phyloP scores from a whole-genome alignment of 2,797 vertebrate genomes.

The Nyctibius grandis region DNA sequence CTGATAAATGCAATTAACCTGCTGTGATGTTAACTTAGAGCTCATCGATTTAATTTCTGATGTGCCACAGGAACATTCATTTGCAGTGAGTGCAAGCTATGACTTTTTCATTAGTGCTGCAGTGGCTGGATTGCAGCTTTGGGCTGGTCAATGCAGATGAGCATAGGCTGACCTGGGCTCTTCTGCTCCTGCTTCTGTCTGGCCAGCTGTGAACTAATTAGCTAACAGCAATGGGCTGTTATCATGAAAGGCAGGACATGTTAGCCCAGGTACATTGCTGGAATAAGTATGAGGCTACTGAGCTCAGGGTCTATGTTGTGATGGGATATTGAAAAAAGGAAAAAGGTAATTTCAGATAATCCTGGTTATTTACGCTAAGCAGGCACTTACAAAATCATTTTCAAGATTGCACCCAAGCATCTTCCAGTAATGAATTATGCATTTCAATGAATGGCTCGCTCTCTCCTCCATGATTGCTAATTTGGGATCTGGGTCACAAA shows the following conservation, averaged over 20 bases:
- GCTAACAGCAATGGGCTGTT: accelerated
- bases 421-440: not conserved
- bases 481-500: not conserved
- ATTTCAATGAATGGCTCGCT: not conserved
- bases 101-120: not conserved
- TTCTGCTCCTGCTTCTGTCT: not conserved
- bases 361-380: not conserved
- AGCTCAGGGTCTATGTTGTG: not conserved
- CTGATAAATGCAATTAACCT: not conserved
- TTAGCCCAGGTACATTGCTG: not conserved
- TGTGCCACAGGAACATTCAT: not conserved
- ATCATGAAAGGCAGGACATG: not conserved
- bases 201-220: not conserved
- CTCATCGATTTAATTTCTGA: not conserved
- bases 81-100: not conserved
- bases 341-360: not conserved
- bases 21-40: not conserved
- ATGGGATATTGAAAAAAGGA: not conserved
- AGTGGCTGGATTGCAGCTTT: not conserved
- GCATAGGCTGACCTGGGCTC: not conserved
- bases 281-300: not conserved
- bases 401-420: not conserved
- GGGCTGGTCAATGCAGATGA: not conserved
- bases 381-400: not conserved
- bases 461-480: not conserved